A percentile compares a stretch with the other conserved stretches of the same genome.
Evolutionary conservation across 2,797 vertebrate genomes (phyloP).

Genomic region (Falco naumanni): DNA sequence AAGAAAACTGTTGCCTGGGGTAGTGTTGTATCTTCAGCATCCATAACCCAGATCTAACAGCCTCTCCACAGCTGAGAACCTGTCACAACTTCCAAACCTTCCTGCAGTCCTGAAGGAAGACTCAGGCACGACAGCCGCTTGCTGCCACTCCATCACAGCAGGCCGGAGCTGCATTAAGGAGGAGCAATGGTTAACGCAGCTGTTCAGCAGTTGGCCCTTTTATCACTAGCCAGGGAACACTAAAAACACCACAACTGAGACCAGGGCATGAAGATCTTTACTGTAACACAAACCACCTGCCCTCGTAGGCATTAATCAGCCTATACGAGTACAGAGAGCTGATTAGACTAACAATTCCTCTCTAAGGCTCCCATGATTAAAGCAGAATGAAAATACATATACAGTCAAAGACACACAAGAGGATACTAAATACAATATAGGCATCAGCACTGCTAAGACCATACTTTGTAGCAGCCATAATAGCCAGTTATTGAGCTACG

Average conservation of each 20-base stretch:
- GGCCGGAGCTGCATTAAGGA: not conserved
- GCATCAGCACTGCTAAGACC: not conserved
- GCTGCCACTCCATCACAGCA: not conserved
- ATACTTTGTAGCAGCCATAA: not conserved
- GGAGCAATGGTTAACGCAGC: not conserved
- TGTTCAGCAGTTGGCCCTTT: slow-evolving; percentile 36
- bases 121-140: not conserved
- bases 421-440: not conserved
- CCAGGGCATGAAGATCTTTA: not conserved
- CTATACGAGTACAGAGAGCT: not conserved
- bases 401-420: slow-evolving; percentile 26
- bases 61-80: not conserved
- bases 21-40: not conserved
- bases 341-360: slow-evolving; percentile 62
- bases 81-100: not conserved
- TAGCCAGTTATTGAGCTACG: not conserved
- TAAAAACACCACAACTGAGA: slow-evolving; percentile 13
- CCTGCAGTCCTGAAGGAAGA: not conserved
- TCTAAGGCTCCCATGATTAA: slow-evolving; percentile 59
- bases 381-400: slow-evolving; percentile 37
- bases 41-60: not conserved
- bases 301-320: slow-evolving; percentile 54
- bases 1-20: not conserved
- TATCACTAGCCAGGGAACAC: slow-evolving; percentile 12
- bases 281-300: slow-evolving; percentile 29